Percentiles rank a stretch among this genome's conserved stretches.
These are phyloP conservation scores for Athalia rosae DNA, from an alignment of 2,888 invertebrate genomes.

Conservation along the genomic window DNA sequence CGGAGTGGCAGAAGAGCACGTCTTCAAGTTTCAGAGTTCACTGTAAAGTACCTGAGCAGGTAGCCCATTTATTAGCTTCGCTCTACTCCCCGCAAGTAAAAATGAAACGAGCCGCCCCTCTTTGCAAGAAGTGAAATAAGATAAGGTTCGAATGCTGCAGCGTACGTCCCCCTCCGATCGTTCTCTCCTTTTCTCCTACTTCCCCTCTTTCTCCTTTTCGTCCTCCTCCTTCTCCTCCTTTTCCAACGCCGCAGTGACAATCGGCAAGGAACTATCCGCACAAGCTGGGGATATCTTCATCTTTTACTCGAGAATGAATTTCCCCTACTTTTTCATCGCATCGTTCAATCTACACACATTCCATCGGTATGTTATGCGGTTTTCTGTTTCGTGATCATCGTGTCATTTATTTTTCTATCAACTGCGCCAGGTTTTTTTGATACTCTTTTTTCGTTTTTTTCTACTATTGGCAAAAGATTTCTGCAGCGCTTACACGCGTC, in stretches of 20 bases:
- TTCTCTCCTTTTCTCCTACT: neutral
- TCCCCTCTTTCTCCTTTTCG: constrained; percentile 11
- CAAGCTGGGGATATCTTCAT: no score
- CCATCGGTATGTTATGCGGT: no score
- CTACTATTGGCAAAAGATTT: neutral
- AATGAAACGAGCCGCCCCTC: constrained; percentile 53
- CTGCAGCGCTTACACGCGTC: no score
- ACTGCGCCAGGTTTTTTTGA: neutral
- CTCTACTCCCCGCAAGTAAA: constrained; percentile 59
- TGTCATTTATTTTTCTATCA: no score
- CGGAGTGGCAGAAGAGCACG: neutral
- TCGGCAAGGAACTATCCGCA: neutral
- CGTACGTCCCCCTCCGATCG: neutral
- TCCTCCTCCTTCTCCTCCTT: neutral
- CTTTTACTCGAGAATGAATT: no score
- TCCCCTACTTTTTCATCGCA: no score
- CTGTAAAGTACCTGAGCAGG: constrained; percentile 68
- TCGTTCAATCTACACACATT: no score
- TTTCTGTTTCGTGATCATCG: no score
- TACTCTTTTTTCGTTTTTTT: neutral
- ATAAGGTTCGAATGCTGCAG: constrained; percentile 17
- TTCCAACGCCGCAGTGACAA: neutral
- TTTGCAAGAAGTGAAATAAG: constrained; percentile 34
- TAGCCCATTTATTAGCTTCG: constrained; percentile 70
- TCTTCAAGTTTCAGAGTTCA: constrained; percentile 57